Evolutionary conservation across 2,113 vertebrate species (phyloP).

Genomic region (Spilogale gracilis): DNA sequence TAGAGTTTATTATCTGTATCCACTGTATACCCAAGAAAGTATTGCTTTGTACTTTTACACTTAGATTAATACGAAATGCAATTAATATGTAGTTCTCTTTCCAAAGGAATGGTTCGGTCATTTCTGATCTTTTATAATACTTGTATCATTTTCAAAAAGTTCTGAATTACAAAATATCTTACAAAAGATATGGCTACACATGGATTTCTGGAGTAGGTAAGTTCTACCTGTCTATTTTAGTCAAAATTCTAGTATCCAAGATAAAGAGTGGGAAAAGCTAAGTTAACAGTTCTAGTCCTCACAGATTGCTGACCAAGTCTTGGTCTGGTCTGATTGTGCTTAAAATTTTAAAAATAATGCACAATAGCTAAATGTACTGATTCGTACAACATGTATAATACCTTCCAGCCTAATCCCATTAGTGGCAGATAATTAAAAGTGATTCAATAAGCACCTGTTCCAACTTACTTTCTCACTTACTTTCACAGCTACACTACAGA

Average conservation of each 20-base stretch:
- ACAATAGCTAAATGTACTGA: background rate
- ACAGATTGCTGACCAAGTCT: background rate
- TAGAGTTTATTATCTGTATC: background rate
- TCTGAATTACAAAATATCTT: background rate
- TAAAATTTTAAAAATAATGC: background rate
- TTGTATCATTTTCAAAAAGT: background rate
- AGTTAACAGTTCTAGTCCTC: background rate
- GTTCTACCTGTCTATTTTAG: background rate
- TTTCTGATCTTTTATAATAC: background rate
- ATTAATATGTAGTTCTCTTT: background rate
- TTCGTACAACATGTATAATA: background rate
- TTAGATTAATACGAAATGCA: conserved; percentile 24
- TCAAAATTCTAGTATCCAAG: background rate
- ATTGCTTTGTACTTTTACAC: background rate
- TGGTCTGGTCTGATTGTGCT: background rate
- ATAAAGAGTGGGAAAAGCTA: background rate
- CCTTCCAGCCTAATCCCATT: background rate
- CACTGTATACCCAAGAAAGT: background rate
- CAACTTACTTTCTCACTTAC: background rate
- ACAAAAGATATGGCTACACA: background rate
- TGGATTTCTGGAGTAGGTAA: background rate
- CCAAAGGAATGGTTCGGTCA: background rate
- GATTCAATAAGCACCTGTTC: background rate
- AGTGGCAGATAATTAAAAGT: background rate
- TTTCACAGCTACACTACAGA: background rate